Evolutionary conservation across 2,797 vertebrate genomes (phyloP), one percentile per base, ranked within the genome.

Genomic region (Phoxinus dragarum): DNA sequence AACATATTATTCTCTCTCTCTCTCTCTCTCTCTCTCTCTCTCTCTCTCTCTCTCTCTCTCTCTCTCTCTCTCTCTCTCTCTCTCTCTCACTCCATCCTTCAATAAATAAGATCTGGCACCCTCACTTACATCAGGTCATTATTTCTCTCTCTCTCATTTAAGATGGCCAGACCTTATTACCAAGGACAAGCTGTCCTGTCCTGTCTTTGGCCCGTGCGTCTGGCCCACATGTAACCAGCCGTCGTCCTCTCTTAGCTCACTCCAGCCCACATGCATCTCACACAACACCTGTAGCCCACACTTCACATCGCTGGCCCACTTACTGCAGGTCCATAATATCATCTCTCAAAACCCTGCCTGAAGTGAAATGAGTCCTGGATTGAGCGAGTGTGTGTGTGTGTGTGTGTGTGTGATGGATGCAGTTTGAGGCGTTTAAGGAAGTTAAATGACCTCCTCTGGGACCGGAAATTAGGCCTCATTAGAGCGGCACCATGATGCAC

Each of bases 391-490:
- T 82, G 68, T 88, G 79, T 81, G 59, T 78, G 66, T 38, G 84
- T 81, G 74, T 81, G 59, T 78, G 66, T 38, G 84, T 81, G 74
- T 64, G 69, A 87, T 82, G 69, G 89, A 92, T 92, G 91, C 92
- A 88, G 90, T 6, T 88, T n/a, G 23, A 66, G 49, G 83, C 31
- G 2, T 59, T 84, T 91, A 83, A 81, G 90, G 93, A 91, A 91
- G 92, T 91, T 93, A 92, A 92, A 93, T 94, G 91, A 92, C 93
- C 91, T 93, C 92, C 89, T 88, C 91, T 88, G 86, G 89, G 84
- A 88, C 87, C 86, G 87, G 91, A 93, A 94, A 94, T 92, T 90
- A 94, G 91, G 91, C 90, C 91, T 93, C 91, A 91, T 94, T 94
- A 92, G 91, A 93, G 91, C 80, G 86, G 91, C 81, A 88, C 86